Base-by-base conservation (phyloP, 1,140 invertebrate genomes). In the Psix sp. region DNA sequence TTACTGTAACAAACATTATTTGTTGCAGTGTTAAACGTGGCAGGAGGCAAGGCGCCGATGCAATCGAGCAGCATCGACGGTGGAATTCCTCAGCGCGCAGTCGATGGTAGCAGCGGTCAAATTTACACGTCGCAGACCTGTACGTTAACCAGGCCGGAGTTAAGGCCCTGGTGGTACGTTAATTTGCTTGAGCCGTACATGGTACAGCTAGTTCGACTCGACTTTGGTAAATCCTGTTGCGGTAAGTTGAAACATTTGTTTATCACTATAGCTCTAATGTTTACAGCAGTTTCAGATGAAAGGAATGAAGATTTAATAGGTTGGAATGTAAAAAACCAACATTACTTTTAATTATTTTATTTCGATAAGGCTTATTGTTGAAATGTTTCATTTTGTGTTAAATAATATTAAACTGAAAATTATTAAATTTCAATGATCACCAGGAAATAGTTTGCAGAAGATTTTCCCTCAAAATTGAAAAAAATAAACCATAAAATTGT, bases 11-110 rank as follows among this genome's bases (percentile, higher is more conserved):
- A 7, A 29, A n/a, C n/a, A 35, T 62, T 52, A 49, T 75, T 36
- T 72, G 11, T 90, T 89, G 1, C 90, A 97, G 96, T 98, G 40
- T 79, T 97, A n/a, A 97, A 98, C 83, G 96, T 98, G 31, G 96
- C 96, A 0, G 95, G 95, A 14, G 96, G 96, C 6, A 98, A 98
- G 85, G 96, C 96, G 0, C 95, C 96, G 0, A 97, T 97, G 95
- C 96, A 98, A 85, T 94, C 93, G 0, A 96, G 94, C 17, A 94
- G 93, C 0, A 92, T 94, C 9, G 91, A 92, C 2, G 92, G 93
- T 9, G 96, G 95, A 20, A 93, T 95, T 5, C 95, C 96, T 0
- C 95, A 97, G 82, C 93, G 94, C 77, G 95, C 95, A 4, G 93
- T 98, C 15, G 96, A 97, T 81, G 95, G 95, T 5, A 96, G 94